Conservation (phyloP, 2,888 invertebrate species). For the Aphidoletes aphidimyza region DNA sequence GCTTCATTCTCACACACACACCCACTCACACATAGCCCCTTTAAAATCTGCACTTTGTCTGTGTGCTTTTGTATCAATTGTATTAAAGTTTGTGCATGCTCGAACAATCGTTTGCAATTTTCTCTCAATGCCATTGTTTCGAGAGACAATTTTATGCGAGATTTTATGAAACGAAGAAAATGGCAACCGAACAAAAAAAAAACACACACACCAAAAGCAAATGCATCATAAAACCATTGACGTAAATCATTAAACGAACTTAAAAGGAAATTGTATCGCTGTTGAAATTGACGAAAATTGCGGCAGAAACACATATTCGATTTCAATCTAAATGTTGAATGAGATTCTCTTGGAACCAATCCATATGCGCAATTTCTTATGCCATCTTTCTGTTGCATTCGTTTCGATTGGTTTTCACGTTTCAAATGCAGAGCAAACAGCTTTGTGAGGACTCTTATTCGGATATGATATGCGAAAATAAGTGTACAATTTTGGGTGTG, state of each 20-base stretch:
- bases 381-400: too few species aligned
- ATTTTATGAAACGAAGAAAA: constrained; percentile 11
- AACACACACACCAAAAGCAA: neutral
- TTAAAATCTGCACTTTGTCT: neutral
- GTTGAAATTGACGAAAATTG: neutral
- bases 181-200: neutral
- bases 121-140: too few species aligned
- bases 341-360: constrained; percentile 10
- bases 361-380: constrained; percentile 24
- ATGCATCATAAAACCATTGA: constrained; percentile 10
- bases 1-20: neutral
- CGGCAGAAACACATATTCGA: constrained; percentile 5
- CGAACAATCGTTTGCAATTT: neutral
- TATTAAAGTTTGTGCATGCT: neutral
- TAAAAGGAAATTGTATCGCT: constrained; percentile 22
- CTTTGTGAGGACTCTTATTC: neutral
- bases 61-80: neutral
- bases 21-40: neutral
- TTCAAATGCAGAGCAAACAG: constrained; percentile 10
- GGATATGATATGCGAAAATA: constrained; percentile 31
- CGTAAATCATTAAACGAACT: constrained; percentile 45
- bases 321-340: constrained; percentile 28
- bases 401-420: too few species aligned
- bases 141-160: neutral
- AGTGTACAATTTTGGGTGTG: neutral